Conservation (phyloP, 2,797 vertebrate genomes). For the Nannoperca obscura region DNA sequence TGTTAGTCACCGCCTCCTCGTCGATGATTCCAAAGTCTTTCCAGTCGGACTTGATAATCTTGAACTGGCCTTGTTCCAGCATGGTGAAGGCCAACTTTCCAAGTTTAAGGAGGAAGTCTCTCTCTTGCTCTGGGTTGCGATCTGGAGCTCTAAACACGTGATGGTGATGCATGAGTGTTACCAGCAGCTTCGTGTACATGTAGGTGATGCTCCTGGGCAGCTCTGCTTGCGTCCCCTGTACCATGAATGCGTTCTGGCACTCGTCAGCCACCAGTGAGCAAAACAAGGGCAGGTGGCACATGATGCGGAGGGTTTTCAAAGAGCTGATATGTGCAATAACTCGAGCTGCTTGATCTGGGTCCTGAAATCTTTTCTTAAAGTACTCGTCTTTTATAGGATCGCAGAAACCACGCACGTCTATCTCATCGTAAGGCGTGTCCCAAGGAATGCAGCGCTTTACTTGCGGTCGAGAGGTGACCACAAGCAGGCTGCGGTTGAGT, state of each 20-base stretch:
- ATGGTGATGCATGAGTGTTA: constrained; percentile 47
- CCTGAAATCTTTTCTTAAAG: constrained; percentile 77
- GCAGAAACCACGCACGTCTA: constrained; percentile 81
- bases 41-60: constrained; percentile 58
- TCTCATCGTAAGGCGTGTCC: constrained; percentile 61
- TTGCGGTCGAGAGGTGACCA: constrained; percentile 73
- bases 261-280: constrained; percentile 69
- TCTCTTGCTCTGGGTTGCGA: constrained; percentile 24
- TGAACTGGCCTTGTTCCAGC: constrained; percentile 71
- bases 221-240: constrained; percentile 21
- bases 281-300: constrained; percentile 87
- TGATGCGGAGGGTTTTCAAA: constrained; percentile 78
- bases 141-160: constrained; percentile 40
- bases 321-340: constrained; percentile 75
- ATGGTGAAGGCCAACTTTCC: constrained; percentile 77
- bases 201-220: constrained; percentile 76
- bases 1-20: constrained; percentile 59
- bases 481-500: constrained; percentile 40
- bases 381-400: constrained; percentile 76
- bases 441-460: constrained; percentile 60
- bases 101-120: constrained; percentile 75
- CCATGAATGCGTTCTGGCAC: constrained; percentile 57
- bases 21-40: constrained; percentile 8
- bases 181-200: constrained; percentile 81
- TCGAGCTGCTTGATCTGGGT: constrained; percentile 68